Percentiles rank a stretch among this genome's conserved stretches.
Conservation (phyloP, 2,888 invertebrate genomes). For the Hesperia comma region DNA sequence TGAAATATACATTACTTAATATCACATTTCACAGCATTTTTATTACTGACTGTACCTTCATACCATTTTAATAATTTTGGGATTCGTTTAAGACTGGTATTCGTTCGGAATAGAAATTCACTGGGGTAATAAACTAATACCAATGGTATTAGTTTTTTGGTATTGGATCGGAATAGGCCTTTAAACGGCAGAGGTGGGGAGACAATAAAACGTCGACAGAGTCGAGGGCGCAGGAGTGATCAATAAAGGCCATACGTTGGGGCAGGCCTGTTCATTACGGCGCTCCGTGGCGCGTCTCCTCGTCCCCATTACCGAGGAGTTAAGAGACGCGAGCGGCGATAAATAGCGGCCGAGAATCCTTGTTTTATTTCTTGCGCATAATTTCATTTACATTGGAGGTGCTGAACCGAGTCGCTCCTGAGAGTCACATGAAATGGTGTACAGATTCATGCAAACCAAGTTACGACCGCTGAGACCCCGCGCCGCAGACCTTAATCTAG, state of each 20-base stretch:
- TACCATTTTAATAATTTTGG: too few species aligned
- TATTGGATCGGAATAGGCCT: too few species aligned
- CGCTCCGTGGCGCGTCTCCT: slow-evolving; percentile 68
- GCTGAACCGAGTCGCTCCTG: slow-evolving; percentile 70
- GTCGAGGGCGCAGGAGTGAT: slow-evolving; percentile 63
- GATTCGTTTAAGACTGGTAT: too few species aligned
- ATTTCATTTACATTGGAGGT: slow-evolving; percentile 83
- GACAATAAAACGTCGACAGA: slow-evolving; percentile 45
- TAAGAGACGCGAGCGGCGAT: slow-evolving; percentile 77
- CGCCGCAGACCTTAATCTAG: slow-evolving; percentile 75
- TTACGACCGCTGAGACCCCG: slow-evolving; percentile 72
- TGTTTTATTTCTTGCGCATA: slow-evolving; percentile 82
- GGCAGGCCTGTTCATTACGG: slow-evolving; percentile 78
- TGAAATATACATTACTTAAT: too few species aligned
- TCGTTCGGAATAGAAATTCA: too few species aligned
- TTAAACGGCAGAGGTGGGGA: slow-evolving; percentile 33
- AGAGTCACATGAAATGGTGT: slow-evolving; percentile 76
- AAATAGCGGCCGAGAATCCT: slow-evolving; percentile 76
- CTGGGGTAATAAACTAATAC: too few species aligned
- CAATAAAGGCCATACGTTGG: slow-evolving; percentile 79
- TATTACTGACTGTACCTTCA: too few species aligned
- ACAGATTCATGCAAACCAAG: slow-evolving; percentile 80
- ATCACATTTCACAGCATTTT: too few species aligned
- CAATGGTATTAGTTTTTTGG: too few species aligned
- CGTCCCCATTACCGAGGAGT: slow-evolving; percentile 78